Conservation (phyloP, 23 tunicate species). For the Styela plicata region DNA sequence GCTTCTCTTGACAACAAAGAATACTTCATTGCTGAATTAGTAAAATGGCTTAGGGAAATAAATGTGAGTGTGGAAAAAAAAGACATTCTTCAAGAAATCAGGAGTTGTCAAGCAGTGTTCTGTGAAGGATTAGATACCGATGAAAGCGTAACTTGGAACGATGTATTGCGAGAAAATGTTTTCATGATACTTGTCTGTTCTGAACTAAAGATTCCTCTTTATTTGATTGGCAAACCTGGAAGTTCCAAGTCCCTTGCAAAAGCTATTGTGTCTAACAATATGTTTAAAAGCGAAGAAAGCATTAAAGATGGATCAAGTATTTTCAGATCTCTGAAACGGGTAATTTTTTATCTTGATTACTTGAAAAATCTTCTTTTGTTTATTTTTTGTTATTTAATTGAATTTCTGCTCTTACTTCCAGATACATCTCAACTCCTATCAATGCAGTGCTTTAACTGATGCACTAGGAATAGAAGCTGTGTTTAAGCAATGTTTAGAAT, state of each 20-base stretch:
- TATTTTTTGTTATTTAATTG: background rate
- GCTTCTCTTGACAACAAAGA: slow-evolving; percentile 46
- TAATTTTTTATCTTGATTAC: too few species aligned
- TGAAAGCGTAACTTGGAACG: slow-evolving; percentile 41
- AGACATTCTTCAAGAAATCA: slow-evolving; percentile 5
- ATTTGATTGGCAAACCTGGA: slow-evolving; percentile 63
- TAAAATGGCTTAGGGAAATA: background rate
- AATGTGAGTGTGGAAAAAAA: background rate
- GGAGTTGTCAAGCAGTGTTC: slow-evolving; percentile 51
- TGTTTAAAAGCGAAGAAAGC: slow-evolving; percentile 38
- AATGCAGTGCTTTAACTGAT: slow-evolving; percentile 66
- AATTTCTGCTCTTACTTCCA: slow-evolving; percentile 1
- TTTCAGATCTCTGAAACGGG: slow-evolving; percentile 28
- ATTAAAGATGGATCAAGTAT: background rate
- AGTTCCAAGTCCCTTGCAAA: slow-evolving; percentile 70
- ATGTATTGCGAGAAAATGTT: slow-evolving; percentile 57
- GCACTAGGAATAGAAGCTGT: slow-evolving; percentile 61
- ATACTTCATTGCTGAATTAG: slow-evolving; percentile 16
- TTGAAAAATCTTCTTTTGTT: background rate
- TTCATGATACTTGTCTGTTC: slow-evolving; percentile 56
- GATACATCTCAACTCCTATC: slow-evolving; percentile 53
- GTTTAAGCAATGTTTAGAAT: slow-evolving; percentile 46
- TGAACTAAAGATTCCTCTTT: slow-evolving; percentile 56
- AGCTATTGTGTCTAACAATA: slow-evolving; percentile 36
- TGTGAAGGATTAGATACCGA: slow-evolving; percentile 22